phyloP scores from a whole-genome alignment of 2,888 invertebrate species.

The Sinodicranocentrus sp. region DNA sequence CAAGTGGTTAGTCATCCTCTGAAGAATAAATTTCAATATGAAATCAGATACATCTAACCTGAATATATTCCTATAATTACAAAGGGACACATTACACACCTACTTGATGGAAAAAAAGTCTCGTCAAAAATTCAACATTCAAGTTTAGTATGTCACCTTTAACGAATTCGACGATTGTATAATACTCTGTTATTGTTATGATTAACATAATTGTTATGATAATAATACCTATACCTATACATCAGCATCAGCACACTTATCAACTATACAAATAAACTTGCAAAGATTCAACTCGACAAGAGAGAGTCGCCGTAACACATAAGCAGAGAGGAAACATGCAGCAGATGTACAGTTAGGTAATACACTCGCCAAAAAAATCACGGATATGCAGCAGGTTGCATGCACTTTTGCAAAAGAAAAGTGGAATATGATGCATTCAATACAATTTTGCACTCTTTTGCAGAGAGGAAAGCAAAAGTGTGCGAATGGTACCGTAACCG shows the following conservation, averaged over 20 bases:
- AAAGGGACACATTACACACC: too few species aligned
- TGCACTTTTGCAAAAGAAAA: neutral
- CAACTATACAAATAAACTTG: neutral
- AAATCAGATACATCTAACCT: too few species aligned
- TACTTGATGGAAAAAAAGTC: too few species aligned
- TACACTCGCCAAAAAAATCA: neutral
- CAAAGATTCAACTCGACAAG: too few species aligned
- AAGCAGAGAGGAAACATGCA: too few species aligned
- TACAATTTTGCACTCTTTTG: too few species aligned
- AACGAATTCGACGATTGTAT: slow-evolving; percentile 13
- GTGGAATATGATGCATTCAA: neutral
- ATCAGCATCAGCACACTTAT: neutral
- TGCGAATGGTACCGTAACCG: neutral
- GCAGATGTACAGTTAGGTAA: neutral
- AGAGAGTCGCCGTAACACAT: too few species aligned
- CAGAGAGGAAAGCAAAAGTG: neutral
- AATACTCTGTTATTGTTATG: neutral
- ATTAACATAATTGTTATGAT: slow-evolving; percentile 11
- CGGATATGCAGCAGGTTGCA: slow-evolving; percentile 6
- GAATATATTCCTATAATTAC: too few species aligned
- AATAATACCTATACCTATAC: neutral
- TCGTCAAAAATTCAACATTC: slow-evolving; percentile 20
- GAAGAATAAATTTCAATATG: too few species aligned
- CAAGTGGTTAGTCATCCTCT: too few species aligned
- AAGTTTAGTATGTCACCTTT: slow-evolving; percentile 26